Evolutionary conservation across 2,888 invertebrate species (phyloP), one percentile per base, ranked within the genome.

Genomic region (Nebria brevicollis): DNA sequence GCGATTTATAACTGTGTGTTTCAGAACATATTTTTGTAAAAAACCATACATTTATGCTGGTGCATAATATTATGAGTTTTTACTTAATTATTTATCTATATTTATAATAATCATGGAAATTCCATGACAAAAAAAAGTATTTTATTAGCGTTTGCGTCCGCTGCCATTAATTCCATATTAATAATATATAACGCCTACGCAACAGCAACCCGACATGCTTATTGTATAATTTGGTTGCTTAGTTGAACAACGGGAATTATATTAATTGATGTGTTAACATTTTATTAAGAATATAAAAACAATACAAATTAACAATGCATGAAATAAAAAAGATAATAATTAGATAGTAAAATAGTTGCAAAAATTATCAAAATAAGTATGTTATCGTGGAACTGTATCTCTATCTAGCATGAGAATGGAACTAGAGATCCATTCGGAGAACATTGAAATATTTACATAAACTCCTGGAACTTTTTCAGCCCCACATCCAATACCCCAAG

Each of bases 401-500:
- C 87, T 83, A 66, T 84, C 83, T 43, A 85, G 85, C 0, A 73
- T 77, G 26, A 42, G 64, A 81, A 87, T 77, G 75, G 86, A 84
- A 8, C 85, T 83, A 82, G 87, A 87, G 66, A 96, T 93, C 96
- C 96, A 96, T 11, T 89, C 87, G 0, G 94, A 90, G 11, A 93
- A 90, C 54, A 90, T 87, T 0, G 92, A 90, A 1, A 96, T 91
- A 86, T 94, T 93, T 0, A 93, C 94, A 86, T 96, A 96, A 0
- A 95, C 94, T 0, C 94, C 95, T 0, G 95, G 95, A 25, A 92
- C 90, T 66, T 91, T 90, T 75, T 91, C 89, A 77, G 91, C 90
- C 0, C 95, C 95, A 85, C 96, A 96, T 0, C 94, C 94, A 83
- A 96, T 94, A 20, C 96, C 96, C 96, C 96, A 96, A 0, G 95